Conservation (phyloP, 2,888 invertebrate genomes). For the Thelaira solivaga region DNA sequence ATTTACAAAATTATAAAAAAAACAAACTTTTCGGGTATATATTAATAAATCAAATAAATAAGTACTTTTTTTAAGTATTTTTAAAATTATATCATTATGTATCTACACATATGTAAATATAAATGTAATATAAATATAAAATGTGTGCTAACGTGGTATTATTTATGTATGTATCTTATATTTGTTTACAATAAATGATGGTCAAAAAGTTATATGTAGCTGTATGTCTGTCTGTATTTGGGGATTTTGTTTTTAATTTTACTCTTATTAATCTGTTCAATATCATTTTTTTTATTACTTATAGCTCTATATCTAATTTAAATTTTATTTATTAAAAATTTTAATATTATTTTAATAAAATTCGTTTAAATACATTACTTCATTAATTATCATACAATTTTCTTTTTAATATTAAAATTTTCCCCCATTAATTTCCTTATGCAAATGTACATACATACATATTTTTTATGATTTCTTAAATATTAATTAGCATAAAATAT, state of each 20-base stretch:
- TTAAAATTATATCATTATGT: not conserved
- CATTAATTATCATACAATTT: not conserved
- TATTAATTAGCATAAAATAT: too few species aligned
- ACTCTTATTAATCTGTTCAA: not conserved
- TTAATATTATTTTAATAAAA: not conserved
- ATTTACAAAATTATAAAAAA: slow-evolving; percentile 26
- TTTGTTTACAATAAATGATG: slow-evolving; percentile 6
- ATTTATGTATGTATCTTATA: not conserved
- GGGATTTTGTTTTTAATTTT: not conserved
- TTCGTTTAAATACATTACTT: not conserved
- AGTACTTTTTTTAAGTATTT: not conserved
- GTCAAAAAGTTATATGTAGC: not conserved
- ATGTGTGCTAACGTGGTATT: not conserved
- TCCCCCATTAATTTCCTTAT: too few species aligned
- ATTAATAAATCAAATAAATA: too few species aligned
- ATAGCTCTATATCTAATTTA: not conserved
- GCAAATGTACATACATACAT: too few species aligned
- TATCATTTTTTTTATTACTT: not conserved
- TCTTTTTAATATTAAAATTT: not conserved
- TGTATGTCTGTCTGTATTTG: too few species aligned
- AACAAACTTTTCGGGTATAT: not conserved
- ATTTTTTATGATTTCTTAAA: too few species aligned
- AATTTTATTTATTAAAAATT: not conserved
- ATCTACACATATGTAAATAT: not conserved
- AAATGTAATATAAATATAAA: not conserved